Evolutionary conservation across 2,888 invertebrate species (phyloP), one percentile per base, ranked within the genome.

Genomic region (Tineola bisselliella): DNA sequence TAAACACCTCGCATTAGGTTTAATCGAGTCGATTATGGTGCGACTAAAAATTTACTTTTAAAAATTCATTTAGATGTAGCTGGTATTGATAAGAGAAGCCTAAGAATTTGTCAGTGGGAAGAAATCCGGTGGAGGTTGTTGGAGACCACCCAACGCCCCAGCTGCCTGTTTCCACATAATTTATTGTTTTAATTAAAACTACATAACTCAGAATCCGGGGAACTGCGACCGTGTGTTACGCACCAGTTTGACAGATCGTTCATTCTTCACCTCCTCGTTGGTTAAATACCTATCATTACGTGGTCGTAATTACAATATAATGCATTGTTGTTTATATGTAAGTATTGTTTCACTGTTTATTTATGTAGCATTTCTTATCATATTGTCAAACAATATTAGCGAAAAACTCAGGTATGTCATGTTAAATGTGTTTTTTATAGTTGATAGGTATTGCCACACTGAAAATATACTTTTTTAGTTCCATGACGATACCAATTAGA

Each of bases 181-280:
- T 84, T 84, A 84, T 83, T 79, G 81, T 79, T 76, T 81, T 84
- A 84, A 84, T 86, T 86, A 84, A 83, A 79, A 78, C 79, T 76
- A 77, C 81, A 81, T 84, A 84, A 82, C 74, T 79, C 77, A 74
- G 69, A 44, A 58, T 30, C 33, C 58, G 38, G 33, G 33, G 17
- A 58, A 13, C 56, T 25, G 56, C 56, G 25, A 52, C 38, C 38
- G 48, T 48, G 48, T 13, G 48, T 48, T 13, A 48, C 48, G 48
- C 48, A 17, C 48, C 17, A 10, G 38, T 38, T 38, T 38, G 38
- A 38, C 54, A 54, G 54, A 18, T 54, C 54, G 54, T 18, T 25
- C 54, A 25, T 54, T 54, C 54, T 17, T 54, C 54, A 54, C 54
- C 54, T 54, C 54, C 17, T 25, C 25, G 48, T 15, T 48, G 15